Base-by-base conservation (phyloP, 2,113 vertebrate species). In the Pseudorhombus dupliciocellatus region DNA sequence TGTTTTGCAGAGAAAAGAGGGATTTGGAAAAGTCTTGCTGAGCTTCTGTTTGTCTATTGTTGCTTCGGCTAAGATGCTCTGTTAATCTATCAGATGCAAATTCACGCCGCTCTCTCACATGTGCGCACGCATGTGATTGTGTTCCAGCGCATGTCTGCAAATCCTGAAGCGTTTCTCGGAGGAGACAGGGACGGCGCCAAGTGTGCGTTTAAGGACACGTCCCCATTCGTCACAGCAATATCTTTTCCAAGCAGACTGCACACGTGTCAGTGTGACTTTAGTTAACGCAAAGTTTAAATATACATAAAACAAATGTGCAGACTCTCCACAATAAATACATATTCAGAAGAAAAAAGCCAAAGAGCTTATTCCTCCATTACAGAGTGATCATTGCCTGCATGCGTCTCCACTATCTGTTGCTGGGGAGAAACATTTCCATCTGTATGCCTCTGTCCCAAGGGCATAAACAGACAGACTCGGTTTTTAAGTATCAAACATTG, bases 31-130 rank as follows among this genome's bases (percentile, higher is more conserved):
- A 70, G 20, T 53, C 46, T 64, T 46, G n/a, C 15, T 26, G 21
- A 72, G 71, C 53, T 54, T 71, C 53, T 59, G 46, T 56, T 69
- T 8, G 21, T 28, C 59, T 57, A 14, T 51, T 72, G 67, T 55
- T 25, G 15, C 42, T 52, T 75, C 52, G 58, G 20, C 56, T 70
- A 25, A 56, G 0, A 53, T 58, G n/a, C 7, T 54, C 64, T 53
- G 48, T 70, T 60, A 64, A 52, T 77, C 65, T 56, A 22, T 5
- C 51, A 48, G 44, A 73, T 55, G 44, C n/a, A 60, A 30, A 64
- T 53, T 0, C 11, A 15, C 22, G 16, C 28, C 52, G 28, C 20
- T 42, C n/a, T 22, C 25, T 44, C 56, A 68, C 22, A 16, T 4
- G 42, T 20, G 56, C 14, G 24, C 59, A 34, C 25, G 26, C 51